These are phyloP conservation scores for Drosophila cognata DNA, from an alignment of 2,888 invertebrate genomes.

Conservation along the genomic window DNA sequence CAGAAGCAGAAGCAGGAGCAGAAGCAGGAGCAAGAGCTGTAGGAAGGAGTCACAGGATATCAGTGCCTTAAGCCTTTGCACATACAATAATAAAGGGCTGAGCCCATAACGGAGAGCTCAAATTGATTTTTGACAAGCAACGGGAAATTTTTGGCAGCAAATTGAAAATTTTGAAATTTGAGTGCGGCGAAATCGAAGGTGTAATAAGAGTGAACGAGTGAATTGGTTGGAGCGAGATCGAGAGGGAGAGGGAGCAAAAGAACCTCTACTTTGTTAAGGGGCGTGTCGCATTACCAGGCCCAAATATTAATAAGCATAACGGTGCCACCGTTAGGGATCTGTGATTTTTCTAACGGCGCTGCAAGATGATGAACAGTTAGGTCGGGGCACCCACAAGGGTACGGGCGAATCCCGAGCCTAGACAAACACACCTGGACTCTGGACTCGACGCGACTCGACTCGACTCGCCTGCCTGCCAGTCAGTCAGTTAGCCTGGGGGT, in stretches of 20 bases:
- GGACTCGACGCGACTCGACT: slow-evolving; percentile 12
- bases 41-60: slow-evolving; percentile 6
- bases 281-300: slow-evolving; percentile 73
- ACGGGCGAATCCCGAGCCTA: slow-evolving; percentile 36
- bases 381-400: slow-evolving; percentile 56
- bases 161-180: slow-evolving; percentile 55
- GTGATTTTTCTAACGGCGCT: slow-evolving; percentile 64
- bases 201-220: slow-evolving; percentile 39
- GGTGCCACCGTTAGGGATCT: slow-evolving; percentile 42
- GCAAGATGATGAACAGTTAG: slow-evolving; percentile 51
- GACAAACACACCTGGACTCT: slow-evolving; percentile 66
- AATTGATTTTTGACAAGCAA: slow-evolving; percentile 68
- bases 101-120: slow-evolving; percentile 42
- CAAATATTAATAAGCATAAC: slow-evolving; percentile 73
- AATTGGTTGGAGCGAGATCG: slow-evolving; percentile 12
- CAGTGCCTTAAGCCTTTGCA: slow-evolving; percentile 24
- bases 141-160: slow-evolving; percentile 44
- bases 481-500: slow-evolving; percentile 39
- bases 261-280: slow-evolving; percentile 15
- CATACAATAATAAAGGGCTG: slow-evolving; percentile 21
- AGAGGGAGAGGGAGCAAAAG: slow-evolving; percentile 5
- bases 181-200: slow-evolving; percentile 69
- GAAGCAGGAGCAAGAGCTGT: background rate
- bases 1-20: background rate
- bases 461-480: slow-evolving; percentile 22